Percentiles rank a stretch among this genome's conserved stretches.
Evolutionary conservation across 2,888 invertebrate species (phyloP).

Genomic region (Agrochola lychnidis): DNA sequence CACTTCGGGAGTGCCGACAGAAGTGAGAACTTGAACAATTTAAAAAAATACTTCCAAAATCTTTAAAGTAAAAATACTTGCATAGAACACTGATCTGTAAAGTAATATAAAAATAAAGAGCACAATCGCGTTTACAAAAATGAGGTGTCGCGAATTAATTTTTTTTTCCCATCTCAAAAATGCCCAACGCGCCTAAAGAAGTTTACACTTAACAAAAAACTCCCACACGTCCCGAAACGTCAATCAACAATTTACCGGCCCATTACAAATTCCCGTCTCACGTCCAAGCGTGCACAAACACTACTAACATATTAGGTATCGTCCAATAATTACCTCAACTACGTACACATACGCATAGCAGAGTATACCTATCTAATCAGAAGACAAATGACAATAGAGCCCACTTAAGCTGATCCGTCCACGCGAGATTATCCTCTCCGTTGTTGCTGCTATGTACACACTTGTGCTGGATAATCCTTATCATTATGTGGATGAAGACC

Average conservation of each 20-base stretch:
- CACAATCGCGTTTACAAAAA: too few species aligned
- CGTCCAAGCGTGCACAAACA: not conserved
- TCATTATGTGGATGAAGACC: slow-evolving; percentile 46
- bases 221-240: not conserved
- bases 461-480: slow-evolving; percentile 51
- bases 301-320: slow-evolving; percentile 22
- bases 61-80: too few species aligned
- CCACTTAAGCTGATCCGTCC: slow-evolving; percentile 72
- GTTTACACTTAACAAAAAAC: not conserved
- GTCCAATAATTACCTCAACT: slow-evolving; percentile 56
- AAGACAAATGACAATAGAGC: slow-evolving; percentile 72
- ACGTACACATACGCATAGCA: slow-evolving; percentile 34
- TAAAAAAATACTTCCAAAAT: too few species aligned
- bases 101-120: too few species aligned
- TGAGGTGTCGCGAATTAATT: too few species aligned
- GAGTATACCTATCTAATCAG: slow-evolving; percentile 65
- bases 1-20: too few species aligned
- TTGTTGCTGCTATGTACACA: slow-evolving; percentile 53
- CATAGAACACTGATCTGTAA: too few species aligned
- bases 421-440: slow-evolving; percentile 69
- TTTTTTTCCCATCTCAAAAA: too few species aligned
- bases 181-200: too few species aligned
- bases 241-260: not conserved
- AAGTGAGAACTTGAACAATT: too few species aligned
- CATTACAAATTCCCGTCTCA: not conserved